phyloP scores from a whole-genome alignment of 1,140 invertebrate species.

The Zaprionus gabonicus region DNA sequence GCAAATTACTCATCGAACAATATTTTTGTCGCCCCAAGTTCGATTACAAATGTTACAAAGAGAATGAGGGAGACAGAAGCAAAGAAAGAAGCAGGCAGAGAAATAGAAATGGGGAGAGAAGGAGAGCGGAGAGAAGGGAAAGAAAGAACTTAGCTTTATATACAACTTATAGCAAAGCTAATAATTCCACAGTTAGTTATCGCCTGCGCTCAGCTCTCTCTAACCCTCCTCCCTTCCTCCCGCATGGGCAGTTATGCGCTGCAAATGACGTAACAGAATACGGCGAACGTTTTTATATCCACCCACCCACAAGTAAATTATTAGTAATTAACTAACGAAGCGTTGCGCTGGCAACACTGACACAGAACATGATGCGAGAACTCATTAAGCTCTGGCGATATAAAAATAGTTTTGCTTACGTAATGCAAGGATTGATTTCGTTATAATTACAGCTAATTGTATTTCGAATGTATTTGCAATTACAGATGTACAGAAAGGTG shows the following conservation, averaged over 20 bases:
- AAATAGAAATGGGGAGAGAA: background rate
- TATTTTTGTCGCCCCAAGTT: constrained; percentile 56
- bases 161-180: constrained; percentile 21
- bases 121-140: background rate
- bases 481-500: background rate
- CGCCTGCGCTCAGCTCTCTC: background rate
- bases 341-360: constrained; percentile 4
- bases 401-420: background rate
- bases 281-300: constrained; percentile 16
- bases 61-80: too few relatives aligned
- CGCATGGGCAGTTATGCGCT: background rate
- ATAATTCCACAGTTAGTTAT: constrained; percentile 37
- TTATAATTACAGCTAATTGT: background rate
- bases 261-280: constrained; percentile 12
- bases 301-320: constrained; percentile 15
- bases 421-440: constrained; percentile 10
- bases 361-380: background rate
- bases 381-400: constrained; percentile 18
- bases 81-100: background rate
- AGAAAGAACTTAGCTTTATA: constrained; percentile 48
- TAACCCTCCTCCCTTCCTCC: background rate
- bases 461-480: background rate
- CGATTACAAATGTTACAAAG: constrained; percentile 39
- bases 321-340: constrained; percentile 36
- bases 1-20: constrained; percentile 79